Percentiles rank a stretch among this genome's conserved stretches.
Conservation (phyloP, 2,113 vertebrate genomes). For the Corythornis cristatus region DNA sequence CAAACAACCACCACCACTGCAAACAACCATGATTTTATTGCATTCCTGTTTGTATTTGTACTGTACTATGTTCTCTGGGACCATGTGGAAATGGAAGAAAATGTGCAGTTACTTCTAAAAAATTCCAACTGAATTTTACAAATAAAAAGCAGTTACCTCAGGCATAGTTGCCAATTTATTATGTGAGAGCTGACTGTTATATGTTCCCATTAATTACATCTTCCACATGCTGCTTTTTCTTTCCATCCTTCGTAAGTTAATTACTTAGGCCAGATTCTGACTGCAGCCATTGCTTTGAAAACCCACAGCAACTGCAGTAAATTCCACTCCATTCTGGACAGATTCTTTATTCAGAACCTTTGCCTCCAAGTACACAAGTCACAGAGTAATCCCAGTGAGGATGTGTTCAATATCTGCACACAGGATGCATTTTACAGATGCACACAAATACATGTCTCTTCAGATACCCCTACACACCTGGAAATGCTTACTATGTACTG, state of each 20-base stretch:
- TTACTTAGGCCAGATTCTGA: constrained; percentile 54
- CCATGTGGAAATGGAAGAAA: constrained; percentile 49
- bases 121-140: constrained; percentile 42
- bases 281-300: constrained; percentile 20
- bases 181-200: constrained; percentile 49
- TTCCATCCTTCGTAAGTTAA: constrained; percentile 14
- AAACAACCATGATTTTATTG: constrained; percentile 5
- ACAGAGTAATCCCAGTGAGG: not conserved
- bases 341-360: not conserved
- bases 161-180: constrained; percentile 60
- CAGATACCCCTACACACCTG: not conserved
- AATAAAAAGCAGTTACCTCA: constrained; percentile 68
- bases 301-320: not conserved
- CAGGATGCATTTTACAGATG: not conserved
- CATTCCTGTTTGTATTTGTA: constrained; percentile 36
- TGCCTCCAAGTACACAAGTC: not conserved
- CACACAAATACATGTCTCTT: not conserved
- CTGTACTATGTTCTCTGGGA: constrained; percentile 12
- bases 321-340: not conserved
- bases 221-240: constrained; percentile 53
- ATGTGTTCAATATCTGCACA: not conserved
- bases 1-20: no score
- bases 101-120: constrained; percentile 34
- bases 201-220: constrained; percentile 56
- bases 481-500: not conserved